These are phyloP conservation scores for Cydia pomonella DNA, from an alignment of 1,140 invertebrate genomes.

Conservation along the genomic window DNA sequence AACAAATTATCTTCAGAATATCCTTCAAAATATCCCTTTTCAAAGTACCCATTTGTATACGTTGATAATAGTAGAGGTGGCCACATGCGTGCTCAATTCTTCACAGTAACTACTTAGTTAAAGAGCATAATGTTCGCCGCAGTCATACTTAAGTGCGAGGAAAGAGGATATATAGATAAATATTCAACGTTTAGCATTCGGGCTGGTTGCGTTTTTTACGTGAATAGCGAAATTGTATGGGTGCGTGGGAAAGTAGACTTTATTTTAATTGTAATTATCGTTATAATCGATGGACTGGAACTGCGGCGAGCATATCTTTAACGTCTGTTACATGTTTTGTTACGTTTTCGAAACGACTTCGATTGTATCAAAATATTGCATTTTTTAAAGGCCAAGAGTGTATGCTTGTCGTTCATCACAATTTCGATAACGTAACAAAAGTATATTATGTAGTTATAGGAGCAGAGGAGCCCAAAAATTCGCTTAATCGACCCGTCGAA, in stretches of 20 bases:
- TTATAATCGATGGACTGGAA: slow-evolving; percentile 14
- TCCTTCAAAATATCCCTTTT: background rate
- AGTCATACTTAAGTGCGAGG: slow-evolving; percentile 19
- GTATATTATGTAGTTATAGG: slow-evolving; percentile 25
- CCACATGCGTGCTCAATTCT: slow-evolving; percentile 29
- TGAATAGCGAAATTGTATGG: background rate
- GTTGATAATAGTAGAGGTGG: background rate
- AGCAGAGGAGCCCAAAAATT: background rate
- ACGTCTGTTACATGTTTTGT: slow-evolving; percentile 3
- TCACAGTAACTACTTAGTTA: background rate
- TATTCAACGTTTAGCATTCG: slow-evolving; percentile 6
- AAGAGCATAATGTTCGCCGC: slow-evolving; percentile 16
- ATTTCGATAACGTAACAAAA: slow-evolving; percentile 29
- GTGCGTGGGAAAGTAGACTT: slow-evolving; percentile 11
- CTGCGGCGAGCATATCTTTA: slow-evolving; percentile 28
- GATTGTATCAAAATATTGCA: slow-evolving; percentile 5
- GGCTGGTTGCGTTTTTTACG: slow-evolving; percentile 1
- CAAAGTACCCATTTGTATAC: background rate
- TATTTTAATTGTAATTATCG: slow-evolving; percentile 4
- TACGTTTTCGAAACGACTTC: slow-evolving; percentile 18
- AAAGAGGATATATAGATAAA: slow-evolving; percentile 18
- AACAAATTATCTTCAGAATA: background rate
- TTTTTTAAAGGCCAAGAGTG: background rate
- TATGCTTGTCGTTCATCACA: slow-evolving; percentile 1
- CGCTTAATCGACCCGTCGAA: background rate